Evolutionary conservation across 1,140 invertebrate genomes (phyloP), one percentile per base, ranked within the genome.

Genomic region (Daktulosphaira vitifoliae): DNA sequence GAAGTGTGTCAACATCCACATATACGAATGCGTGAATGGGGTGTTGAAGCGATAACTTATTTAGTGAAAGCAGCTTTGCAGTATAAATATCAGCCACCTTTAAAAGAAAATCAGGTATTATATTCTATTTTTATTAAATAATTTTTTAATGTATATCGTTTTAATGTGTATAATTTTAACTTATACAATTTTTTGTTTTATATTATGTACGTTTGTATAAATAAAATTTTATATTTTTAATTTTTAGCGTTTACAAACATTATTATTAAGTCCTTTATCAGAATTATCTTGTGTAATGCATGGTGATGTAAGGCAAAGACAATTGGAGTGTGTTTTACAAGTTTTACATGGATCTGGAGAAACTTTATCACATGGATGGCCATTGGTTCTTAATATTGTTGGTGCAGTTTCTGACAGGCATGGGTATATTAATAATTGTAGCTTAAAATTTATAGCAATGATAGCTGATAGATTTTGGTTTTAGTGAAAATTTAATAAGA

Each of bases 1-100:
- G 92, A 98, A 79, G 92, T 96, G 26, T 97, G 94, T 73, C 89
- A 92, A 72, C 95, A 98, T 79, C 90, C 94, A 0, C 92, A 97
- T 71, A 88, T 90, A 62, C 80, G 89, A 66, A 93, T 98, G 89
- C 79, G 96, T 33, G 92, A 95, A 76, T 98, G 95, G 94, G 95
- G 94, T 6, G 92, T 96, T 1, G 92, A 97, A 77, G 93, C 95
- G 2, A 85, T 98, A 16, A 98, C 95, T 0, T 92, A 91, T 72
- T 77, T 99, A 18, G 92, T 98, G 0, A 91, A 92, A 77, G 86
- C 89, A 0, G 92, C 92, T n/a, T 79, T 98, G 46, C 85, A 89
- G 68, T 85, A 88, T 70, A 90, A 92, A 77, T 89, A 92, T 74
- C 82, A 85, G 29, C 81, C 89, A 67, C 89, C 91, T 2, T 79